Conservation (phyloP, 2,797 vertebrate genomes). For the Enteromius thamalakanensis region DNA sequence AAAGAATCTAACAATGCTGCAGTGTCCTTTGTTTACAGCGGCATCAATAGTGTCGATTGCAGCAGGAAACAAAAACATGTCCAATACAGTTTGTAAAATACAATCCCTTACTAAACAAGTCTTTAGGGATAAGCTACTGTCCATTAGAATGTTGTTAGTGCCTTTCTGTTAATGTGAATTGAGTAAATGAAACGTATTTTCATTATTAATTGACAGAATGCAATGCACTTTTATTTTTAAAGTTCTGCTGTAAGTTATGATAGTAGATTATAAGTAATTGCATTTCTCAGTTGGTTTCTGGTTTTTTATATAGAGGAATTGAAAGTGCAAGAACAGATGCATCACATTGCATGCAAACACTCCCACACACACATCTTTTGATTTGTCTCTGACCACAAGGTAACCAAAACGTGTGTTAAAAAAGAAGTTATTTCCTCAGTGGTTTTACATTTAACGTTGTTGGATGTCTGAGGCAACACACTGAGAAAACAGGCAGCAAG, state of each 20-base stretch:
- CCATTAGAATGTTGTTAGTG: background rate
- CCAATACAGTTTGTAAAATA: background rate
- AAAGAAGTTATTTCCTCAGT: background rate
- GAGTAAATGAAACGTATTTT: background rate
- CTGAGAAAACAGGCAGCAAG: background rate
- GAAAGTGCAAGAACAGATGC: background rate
- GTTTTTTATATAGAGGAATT: background rate
- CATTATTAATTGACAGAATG: background rate
- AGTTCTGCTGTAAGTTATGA: background rate
- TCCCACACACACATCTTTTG: background rate
- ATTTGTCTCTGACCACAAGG: conserved; percentile 23
- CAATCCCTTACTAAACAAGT: background rate
- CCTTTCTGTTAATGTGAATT: conserved; percentile 3
- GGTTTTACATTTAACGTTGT: background rate
- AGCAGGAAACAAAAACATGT: background rate
- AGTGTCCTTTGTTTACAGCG: background rate
- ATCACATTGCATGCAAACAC: conserved; percentile 23
- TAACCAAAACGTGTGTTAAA: background rate
- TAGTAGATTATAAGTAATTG: background rate
- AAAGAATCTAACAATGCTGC: conserved; percentile 8
- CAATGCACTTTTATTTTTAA: background rate
- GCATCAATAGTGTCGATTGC: background rate
- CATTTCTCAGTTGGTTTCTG: background rate
- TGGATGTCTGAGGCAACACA: conserved; percentile 5
- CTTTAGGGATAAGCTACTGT: background rate